A percentile compares a stretch with the other conserved stretches of the same genome.
phyloP scores from a whole-genome alignment of 2,888 invertebrate species.

The Macroteleia sp. region DNA sequence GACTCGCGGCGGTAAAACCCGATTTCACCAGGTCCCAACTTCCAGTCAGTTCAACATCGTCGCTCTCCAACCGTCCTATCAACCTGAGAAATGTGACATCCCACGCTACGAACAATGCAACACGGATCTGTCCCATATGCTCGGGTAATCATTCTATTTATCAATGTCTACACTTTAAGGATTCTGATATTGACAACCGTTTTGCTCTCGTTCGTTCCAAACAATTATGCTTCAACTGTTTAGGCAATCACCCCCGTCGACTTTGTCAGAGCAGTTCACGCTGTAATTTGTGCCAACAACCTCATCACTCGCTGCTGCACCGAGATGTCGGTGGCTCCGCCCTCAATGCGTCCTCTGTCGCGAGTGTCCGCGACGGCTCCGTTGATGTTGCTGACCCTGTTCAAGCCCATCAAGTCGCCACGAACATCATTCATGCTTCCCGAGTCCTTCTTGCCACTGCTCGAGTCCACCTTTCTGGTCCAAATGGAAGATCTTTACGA shows the following conservation, averaged over 20 bases:
- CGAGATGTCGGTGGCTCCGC: not conserved
- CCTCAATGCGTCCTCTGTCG: not conserved
- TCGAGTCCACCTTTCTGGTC: not conserved
- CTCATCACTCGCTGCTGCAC: not conserved
- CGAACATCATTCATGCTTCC: not conserved
- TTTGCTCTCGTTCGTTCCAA: not conserved
- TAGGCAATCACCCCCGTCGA: not conserved
- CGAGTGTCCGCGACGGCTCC: not conserved
- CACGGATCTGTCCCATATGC: not conserved
- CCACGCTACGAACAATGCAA: too few species aligned
- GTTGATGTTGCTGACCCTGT: not conserved
- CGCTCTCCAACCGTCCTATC: not conserved
- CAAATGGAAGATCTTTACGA: not conserved
- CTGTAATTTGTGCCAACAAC: not conserved
- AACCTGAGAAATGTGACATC: too few species aligned
- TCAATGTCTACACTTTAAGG: slow-evolving; percentile 2
- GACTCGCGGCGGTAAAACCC: not conserved
- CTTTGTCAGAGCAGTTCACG: not conserved
- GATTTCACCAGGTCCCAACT: not conserved
- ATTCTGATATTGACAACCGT: not conserved
- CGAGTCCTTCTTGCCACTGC: not conserved
- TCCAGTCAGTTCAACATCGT: not conserved
- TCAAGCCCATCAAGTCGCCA: not conserved
- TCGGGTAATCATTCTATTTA: not conserved
- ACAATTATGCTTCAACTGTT: not conserved